Evolutionary conservation across 1,140 invertebrate species (phyloP), one percentile per base, ranked within the genome.

Genomic region (Temnothorax nylanderi): DNA sequence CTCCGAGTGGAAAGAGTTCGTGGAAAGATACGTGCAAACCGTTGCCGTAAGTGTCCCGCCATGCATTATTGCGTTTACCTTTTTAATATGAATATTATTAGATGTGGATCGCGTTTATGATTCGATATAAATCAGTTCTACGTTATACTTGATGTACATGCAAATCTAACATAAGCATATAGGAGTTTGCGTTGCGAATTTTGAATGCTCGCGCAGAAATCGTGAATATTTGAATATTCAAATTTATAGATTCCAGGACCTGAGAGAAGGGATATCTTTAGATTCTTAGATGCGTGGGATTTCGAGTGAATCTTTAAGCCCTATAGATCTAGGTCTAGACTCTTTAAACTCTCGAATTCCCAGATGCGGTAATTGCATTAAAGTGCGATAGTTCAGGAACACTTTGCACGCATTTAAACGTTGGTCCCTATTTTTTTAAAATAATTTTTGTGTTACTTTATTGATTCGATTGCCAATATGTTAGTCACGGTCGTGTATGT

Each of bases 31-130:
- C 8, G 32, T 32, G 26, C 21, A 2, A 78, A 51, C 4, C n/a
- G 32, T 47, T 34, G 54, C 32, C 18, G 80, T 75, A 75, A 84
- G 80, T 75, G 56, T 26, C 7, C 16, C 18, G 8, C 58, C 11
- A 37, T 49, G 5, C 21, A 18, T 72, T 44, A 41, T 44, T 72
- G 18, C 18, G 2, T 82, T 60, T 49, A 60, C 4, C 1, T 74
- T 75, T 71, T 62, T 60, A 67, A 41, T 8, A 84, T 18, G 10
- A n/a, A 69, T 67, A 69, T 80, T 13, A 10, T 69, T 69, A 49
- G 16, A 69, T 44, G 7, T 32, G 21, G 21, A 44, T 69, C 21
- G 37, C 18, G 5, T 56, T 54, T 26, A 54, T 44, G 0, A 58
- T 71, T 54, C 3, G 11, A 49, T 69, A 56, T 51, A 65, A 49